Conservation (phyloP, 2,888 invertebrate genomes). For the Nasonovia ribisnigri region DNA sequence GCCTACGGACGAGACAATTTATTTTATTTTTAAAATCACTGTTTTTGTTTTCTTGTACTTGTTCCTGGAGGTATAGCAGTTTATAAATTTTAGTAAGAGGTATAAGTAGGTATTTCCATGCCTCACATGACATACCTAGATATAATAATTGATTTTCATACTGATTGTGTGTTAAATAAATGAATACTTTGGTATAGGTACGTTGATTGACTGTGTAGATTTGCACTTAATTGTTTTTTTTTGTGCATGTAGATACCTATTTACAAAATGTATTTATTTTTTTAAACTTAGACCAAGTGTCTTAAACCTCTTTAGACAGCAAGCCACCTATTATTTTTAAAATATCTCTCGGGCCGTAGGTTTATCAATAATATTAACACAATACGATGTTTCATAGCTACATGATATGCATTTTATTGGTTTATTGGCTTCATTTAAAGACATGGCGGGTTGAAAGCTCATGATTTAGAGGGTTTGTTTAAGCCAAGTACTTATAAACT, state of each 20-base stretch:
- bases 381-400: too few species aligned
- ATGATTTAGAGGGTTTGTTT: too few species aligned
- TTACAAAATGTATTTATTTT: not conserved
- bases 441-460: too few species aligned
- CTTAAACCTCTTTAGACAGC: too few species aligned
- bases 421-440: too few species aligned
- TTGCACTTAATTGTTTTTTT: not conserved
- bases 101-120: not conserved
- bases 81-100: not conserved
- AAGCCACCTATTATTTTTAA: too few species aligned
- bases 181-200: not conserved
- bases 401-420: too few species aligned
- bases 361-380: too few species aligned
- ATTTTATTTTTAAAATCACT: not conserved
- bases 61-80: not conserved
- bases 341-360: too few species aligned
- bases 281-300: not conserved
- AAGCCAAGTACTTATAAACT: not conserved
- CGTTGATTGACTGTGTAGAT: not conserved
- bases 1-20: not conserved
- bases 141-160: not conserved
- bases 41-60: not conserved
- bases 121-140: not conserved
- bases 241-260: too few species aligned
- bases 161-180: not conserved